These are phyloP conservation scores for Drosophila formosana DNA, from an alignment of 2,888 invertebrate species.

Conservation along the genomic window DNA sequence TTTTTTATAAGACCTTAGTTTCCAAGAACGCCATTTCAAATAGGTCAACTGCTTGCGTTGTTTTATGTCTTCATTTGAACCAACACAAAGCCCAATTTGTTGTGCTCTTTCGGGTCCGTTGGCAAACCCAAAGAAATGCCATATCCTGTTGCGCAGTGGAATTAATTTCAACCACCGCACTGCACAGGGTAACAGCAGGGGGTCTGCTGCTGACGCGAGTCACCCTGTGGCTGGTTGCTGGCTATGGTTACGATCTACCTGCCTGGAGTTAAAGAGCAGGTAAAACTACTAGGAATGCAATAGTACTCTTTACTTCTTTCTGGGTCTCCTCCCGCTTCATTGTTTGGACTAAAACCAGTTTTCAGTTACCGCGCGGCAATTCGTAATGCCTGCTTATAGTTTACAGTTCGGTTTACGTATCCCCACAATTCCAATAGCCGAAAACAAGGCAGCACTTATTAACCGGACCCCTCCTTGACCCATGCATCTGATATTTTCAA, in stretches of 20 bases:
- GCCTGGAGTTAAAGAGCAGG: slow-evolving; percentile 44
- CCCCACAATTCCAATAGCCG: slow-evolving; percentile 40
- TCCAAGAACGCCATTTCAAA: slow-evolving; percentile 19
- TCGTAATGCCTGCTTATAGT: slow-evolving; percentile 75
- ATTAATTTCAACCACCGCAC: slow-evolving; percentile 75
- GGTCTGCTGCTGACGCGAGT: slow-evolving; percentile 28
- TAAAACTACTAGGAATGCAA: slow-evolving; percentile 22
- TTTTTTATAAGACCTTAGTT: neutral
- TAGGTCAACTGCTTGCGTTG: slow-evolving; percentile 48
- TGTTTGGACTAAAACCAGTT: slow-evolving; percentile 57
- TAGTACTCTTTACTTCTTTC: slow-evolving; percentile 12
- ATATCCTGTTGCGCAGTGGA: slow-evolving; percentile 77
- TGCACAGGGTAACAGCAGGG: slow-evolving; percentile 42
- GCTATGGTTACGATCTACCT: slow-evolving; percentile 34
- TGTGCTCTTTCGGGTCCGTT: slow-evolving; percentile 2
- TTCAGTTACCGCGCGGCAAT: slow-evolving; percentile 48
- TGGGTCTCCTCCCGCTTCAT: slow-evolving; percentile 8
- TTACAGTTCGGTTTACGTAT: neutral
- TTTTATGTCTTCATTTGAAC: slow-evolving; percentile 72
- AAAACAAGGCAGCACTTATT: slow-evolving; percentile 52
- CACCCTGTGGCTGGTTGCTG: slow-evolving; percentile 36
- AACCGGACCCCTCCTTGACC: neutral
- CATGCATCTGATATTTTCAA: slow-evolving; percentile 42
- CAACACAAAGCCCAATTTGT: slow-evolving; percentile 14
- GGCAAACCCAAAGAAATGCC: slow-evolving; percentile 39